phyloP scores from a whole-genome alignment of 2,797 vertebrate species.

The Capromys pilorides region DNA sequence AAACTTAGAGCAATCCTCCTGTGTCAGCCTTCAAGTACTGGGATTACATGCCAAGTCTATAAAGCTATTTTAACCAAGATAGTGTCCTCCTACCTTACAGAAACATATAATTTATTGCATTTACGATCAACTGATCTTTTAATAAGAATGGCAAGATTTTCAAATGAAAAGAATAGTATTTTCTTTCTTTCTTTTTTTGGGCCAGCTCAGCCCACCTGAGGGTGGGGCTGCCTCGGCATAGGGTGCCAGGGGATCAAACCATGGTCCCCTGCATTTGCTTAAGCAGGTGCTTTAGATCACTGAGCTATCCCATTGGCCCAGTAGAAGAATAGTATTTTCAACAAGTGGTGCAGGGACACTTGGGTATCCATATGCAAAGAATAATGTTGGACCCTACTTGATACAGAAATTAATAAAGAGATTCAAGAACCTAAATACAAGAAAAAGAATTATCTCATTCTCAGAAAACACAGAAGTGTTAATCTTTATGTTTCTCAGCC shows the following conservation, averaged over 20 bases:
- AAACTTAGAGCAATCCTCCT: not conserved
- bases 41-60: not conserved
- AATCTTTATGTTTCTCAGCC: not conserved
- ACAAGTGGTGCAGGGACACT: not conserved
- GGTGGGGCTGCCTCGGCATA: too few relatives aligned
- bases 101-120: not conserved
- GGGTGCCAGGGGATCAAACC: too few relatives aligned
- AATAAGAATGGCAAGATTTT: not conserved
- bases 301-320: too few relatives aligned
- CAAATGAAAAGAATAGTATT: not conserved
- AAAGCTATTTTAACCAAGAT: not conserved
- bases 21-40: not conserved
- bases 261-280: too few relatives aligned
- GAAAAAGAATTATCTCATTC: not conserved
- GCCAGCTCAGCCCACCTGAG: too few relatives aligned
- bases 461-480: not conserved
- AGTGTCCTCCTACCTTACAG: not conserved
- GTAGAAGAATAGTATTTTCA: not conserved
- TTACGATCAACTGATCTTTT: not conserved
- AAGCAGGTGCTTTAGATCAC: too few relatives aligned
- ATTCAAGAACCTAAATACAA: not conserved
- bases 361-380: not conserved
- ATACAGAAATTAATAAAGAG: not conserved
- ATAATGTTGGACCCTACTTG: too few relatives aligned
- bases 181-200: too few relatives aligned